Evolutionary conservation across 2,888 invertebrate genomes (phyloP).

Genomic region (Amphiduros pacificus): DNA sequence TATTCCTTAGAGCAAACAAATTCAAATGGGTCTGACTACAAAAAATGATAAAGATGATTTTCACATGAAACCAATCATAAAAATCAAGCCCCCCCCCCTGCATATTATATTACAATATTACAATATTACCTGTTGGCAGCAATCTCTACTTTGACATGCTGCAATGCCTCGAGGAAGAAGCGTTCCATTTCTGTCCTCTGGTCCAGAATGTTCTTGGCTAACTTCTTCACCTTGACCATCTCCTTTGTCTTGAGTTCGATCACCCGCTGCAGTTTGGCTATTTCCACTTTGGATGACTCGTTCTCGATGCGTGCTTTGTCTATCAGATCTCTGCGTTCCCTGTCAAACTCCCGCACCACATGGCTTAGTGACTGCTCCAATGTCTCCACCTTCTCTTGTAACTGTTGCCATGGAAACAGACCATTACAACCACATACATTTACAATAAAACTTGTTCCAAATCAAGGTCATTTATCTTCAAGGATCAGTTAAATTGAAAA

Average conservation of each 20-base stretch:
- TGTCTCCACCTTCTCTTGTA: constrained; percentile 50
- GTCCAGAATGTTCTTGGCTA: constrained; percentile 58
- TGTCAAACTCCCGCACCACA: constrained; percentile 55
- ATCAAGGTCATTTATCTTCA: too few relatives aligned
- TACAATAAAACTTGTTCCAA: not conserved
- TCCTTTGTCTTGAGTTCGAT: constrained; percentile 57
- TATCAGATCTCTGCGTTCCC: constrained; percentile 40
- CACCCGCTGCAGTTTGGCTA: constrained; percentile 53
- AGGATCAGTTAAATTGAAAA: not conserved
- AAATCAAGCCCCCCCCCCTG: not conserved
- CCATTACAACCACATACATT: not conserved
- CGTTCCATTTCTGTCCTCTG: constrained; percentile 58
- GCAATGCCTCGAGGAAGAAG: constrained; percentile 57
- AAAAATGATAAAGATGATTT: too few relatives aligned
- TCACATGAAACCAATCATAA: not conserved
- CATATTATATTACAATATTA: not conserved
- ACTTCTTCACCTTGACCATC: constrained; percentile 55
- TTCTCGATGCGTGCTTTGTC: constrained; percentile 42
- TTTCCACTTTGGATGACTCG: constrained; percentile 49
- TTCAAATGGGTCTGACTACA: too few relatives aligned
- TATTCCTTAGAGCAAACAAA: too few relatives aligned
- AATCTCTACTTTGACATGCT: constrained; percentile 55
- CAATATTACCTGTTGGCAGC: constrained; percentile 51
- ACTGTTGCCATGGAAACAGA: constrained; percentile 33
- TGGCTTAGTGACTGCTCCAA: constrained; percentile 56